Evolutionary conservation across 2,113 vertebrate species (phyloP).

Genomic region (Eclectus roratus): DNA sequence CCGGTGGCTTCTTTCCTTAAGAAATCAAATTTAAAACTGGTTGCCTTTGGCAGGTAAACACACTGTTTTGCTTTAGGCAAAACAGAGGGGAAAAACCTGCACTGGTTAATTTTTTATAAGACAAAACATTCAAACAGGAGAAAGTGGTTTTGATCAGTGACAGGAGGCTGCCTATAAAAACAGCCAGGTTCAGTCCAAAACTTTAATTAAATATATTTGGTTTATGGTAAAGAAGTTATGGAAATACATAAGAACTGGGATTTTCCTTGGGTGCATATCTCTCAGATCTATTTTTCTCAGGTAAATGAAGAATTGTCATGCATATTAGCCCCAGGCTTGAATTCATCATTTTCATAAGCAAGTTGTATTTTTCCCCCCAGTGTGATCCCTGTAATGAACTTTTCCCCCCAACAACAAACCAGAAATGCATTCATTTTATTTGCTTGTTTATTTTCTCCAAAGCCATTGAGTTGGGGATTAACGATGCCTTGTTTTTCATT

Average conservation of each 20-base stretch:
- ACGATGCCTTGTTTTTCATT: background rate
- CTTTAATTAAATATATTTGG: constrained; percentile 36
- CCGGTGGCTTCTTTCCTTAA: background rate
- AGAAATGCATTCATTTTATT: constrained; percentile 9
- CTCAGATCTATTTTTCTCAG: constrained; percentile 44
- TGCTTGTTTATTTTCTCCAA: constrained; percentile 35
- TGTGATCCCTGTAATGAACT: constrained; percentile 41
- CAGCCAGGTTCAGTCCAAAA: background rate
- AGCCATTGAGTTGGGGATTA: background rate
- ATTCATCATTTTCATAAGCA: constrained; percentile 18
- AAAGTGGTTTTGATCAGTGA: constrained; percentile 36
- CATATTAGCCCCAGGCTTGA: background rate
- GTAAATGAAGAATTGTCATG: constrained; percentile 39
- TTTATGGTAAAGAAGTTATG: constrained; percentile 41
- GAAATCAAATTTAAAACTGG: constrained; percentile 26
- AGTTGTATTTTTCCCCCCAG: background rate
- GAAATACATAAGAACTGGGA: constrained; percentile 40
- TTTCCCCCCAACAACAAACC: background rate
- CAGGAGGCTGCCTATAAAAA: background rate
- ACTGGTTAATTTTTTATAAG: constrained; percentile 46
- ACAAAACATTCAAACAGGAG: constrained; percentile 20
- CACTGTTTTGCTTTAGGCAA: constrained; percentile 62
- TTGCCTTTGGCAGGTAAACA: constrained; percentile 54
- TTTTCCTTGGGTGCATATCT: constrained; percentile 48
- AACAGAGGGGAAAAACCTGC: background rate